Evolutionary conservation across 1,140 invertebrate genomes (phyloP).

Genomic region (Sogatella furcifera): DNA sequence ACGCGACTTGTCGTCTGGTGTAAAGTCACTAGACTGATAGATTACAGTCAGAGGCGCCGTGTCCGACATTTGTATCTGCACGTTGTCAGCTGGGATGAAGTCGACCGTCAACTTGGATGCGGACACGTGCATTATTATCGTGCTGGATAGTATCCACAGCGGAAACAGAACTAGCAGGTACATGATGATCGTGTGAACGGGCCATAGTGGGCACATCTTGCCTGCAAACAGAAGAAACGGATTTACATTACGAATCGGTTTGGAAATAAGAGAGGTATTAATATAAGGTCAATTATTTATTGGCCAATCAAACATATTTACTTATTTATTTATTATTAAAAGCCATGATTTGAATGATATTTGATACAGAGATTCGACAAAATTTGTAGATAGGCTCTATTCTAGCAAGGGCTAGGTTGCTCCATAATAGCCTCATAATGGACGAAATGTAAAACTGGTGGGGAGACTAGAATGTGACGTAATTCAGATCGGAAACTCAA

Average conservation of each 20-base stretch:
- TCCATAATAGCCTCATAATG: too few relatives aligned
- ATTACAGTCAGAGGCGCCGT: constrained; percentile 2
- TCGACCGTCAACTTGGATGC: constrained; percentile 29
- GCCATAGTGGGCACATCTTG: constrained; percentile 49
- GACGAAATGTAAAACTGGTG: too few relatives aligned
- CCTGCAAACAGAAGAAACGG: constrained; percentile 12
- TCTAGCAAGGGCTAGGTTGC: too few relatives aligned
- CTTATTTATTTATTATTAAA: too few relatives aligned
- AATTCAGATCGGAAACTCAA: too few relatives aligned
- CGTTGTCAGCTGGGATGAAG: constrained; percentile 25
- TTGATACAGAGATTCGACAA: too few relatives aligned
- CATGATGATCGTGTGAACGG: constrained; percentile 42
- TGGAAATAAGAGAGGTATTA: too few relatives aligned
- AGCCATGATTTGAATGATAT: too few relatives aligned
- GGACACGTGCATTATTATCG: constrained; percentile 11
- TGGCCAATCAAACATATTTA: too few relatives aligned
- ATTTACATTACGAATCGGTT: background rate
- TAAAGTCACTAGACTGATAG: background rate
- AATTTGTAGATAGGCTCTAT: too few relatives aligned
- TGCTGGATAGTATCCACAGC: constrained; percentile 40
- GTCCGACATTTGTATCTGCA: constrained; percentile 18
- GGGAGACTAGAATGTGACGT: too few relatives aligned
- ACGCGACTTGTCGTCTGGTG: background rate
- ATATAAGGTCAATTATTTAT: too few relatives aligned
- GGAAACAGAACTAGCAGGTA: constrained; percentile 41